A percentile compares a stretch with the other conserved stretches of the same genome.
phyloP scores from a whole-genome alignment of 2,113 vertebrate species.

The Chaetorhynchus papuensis region DNA sequence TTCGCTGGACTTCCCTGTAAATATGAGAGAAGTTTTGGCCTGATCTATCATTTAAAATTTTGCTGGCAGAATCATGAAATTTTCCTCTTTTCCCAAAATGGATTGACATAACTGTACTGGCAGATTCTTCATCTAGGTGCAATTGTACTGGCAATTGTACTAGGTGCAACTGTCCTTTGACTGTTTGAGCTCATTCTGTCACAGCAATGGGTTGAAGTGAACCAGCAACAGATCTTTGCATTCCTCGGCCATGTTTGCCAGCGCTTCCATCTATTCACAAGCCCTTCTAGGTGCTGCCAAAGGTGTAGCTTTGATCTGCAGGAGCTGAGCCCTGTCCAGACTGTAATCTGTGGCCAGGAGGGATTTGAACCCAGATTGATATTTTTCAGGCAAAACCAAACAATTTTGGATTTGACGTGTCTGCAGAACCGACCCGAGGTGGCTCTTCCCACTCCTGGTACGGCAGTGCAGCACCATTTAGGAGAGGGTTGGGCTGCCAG shows the following conservation, averaged over 20 bases:
- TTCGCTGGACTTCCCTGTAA: constrained; percentile 61
- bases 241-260: not conserved
- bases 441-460: not conserved
- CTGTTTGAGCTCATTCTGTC: not conserved
- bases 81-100: constrained; percentile 22
- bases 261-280: not conserved
- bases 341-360: not conserved
- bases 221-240: not conserved
- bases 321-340: not conserved
- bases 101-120: constrained; percentile 55
- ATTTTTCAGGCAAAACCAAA: not conserved
- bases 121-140: constrained; percentile 46
- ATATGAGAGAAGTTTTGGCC: constrained; percentile 66
- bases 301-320: not conserved
- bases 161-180: too few species aligned
- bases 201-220: not conserved
- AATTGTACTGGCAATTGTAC: constrained; percentile 54
- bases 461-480: not conserved
- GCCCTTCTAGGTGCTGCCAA: not conserved
- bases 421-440: not conserved
- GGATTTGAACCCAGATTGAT: not conserved
- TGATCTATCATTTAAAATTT: constrained; percentile 57
- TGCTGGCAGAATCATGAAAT: constrained; percentile 51
- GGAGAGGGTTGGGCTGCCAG: not conserved
- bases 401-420: not conserved